phyloP scores from a whole-genome alignment of 64 coral and sea anemone genomes.

The Montipora cactus region DNA sequence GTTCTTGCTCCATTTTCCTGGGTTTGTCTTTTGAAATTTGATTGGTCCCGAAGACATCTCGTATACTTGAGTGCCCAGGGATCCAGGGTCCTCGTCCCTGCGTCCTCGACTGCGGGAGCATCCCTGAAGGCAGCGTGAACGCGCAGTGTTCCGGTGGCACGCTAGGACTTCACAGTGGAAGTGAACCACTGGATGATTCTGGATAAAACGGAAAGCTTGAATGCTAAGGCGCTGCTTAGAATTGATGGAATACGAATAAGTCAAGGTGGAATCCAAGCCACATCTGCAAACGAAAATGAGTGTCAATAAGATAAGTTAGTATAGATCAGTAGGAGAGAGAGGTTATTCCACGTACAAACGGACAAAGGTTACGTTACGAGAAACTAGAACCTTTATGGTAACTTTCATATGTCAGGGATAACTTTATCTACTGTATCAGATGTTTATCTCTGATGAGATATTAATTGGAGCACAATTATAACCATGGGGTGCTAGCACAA shows the following conservation, averaged over 20 bases:
- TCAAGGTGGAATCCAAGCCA: constrained; percentile 39
- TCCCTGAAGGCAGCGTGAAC: constrained; percentile 34
- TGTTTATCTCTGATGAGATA: too few relatives aligned
- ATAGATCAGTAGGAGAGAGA: too few relatives aligned
- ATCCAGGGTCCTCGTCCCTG: background rate
- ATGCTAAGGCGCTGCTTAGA: constrained; percentile 53
- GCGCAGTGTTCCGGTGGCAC: constrained; percentile 51
- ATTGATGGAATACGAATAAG: constrained; percentile 41
- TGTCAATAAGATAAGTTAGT: background rate
- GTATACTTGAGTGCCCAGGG: constrained; percentile 14
- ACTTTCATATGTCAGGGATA: background rate
- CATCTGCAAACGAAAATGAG: constrained; percentile 35
- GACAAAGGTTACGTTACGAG: background rate
- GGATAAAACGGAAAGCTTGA: constrained; percentile 64
- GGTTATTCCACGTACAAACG: too few relatives aligned
- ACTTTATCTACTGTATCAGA: too few relatives aligned
- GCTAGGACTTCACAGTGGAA: constrained; percentile 67
- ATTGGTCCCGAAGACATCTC: constrained; percentile 41
- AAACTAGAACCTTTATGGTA: background rate
- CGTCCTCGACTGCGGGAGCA: constrained; percentile 31
- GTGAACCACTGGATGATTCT: constrained; percentile 59
- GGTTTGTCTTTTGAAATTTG: background rate
- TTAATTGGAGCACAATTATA: too few relatives aligned
- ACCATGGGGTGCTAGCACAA: too few relatives aligned
- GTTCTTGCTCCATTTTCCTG: background rate